A percentile compares a stretch with the other conserved stretches of the same genome.
Conservation (phyloP, 1,140 invertebrate species). For the Hycleus cichorii region DNA sequence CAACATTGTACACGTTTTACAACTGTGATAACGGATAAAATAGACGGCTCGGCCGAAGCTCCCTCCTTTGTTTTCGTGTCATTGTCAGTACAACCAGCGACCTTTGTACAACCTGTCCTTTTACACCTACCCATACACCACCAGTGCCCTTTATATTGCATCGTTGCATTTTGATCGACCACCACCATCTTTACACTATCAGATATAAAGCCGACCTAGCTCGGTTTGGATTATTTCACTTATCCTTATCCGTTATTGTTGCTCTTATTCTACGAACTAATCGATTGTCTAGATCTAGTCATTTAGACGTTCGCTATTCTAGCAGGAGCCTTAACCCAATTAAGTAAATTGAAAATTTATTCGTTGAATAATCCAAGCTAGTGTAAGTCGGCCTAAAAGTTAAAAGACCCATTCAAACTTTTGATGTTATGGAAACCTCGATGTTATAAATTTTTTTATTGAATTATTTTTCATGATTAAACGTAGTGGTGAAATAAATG, state of each 20-base stretch:
- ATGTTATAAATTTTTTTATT: conserved; percentile 19
- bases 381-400: not conserved
- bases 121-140: conserved; percentile 44
- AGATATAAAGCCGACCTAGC: conserved; percentile 2
- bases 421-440: conserved; percentile 18
- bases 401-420: conserved; percentile 7
- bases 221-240: too few relatives aligned
- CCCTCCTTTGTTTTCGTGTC: conserved; percentile 59
- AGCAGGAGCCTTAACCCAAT: too few relatives aligned
- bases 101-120: conserved; percentile 26
- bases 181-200: conserved; percentile 22
- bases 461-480: conserved; percentile 29
- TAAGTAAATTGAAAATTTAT: too few relatives aligned
- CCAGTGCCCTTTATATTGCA: conserved; percentile 40
- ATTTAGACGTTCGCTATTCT: too few relatives aligned
- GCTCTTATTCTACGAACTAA: too few relatives aligned
- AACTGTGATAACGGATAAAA: conserved; percentile 29
- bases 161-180: conserved; percentile 39
- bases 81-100: conserved; percentile 45
- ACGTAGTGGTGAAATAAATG: conserved; percentile 25
- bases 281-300: too few relatives aligned
- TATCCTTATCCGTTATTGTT: too few relatives aligned
- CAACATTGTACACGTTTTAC: conserved; percentile 34
- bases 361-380: too few relatives aligned
- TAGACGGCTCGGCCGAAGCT: conserved; percentile 45